These are phyloP conservation scores for Trichoplax adhaerens DNA, from an alignment of 37 sponge, comb jelly and placozoan species.

Conservation along the genomic window DNA sequence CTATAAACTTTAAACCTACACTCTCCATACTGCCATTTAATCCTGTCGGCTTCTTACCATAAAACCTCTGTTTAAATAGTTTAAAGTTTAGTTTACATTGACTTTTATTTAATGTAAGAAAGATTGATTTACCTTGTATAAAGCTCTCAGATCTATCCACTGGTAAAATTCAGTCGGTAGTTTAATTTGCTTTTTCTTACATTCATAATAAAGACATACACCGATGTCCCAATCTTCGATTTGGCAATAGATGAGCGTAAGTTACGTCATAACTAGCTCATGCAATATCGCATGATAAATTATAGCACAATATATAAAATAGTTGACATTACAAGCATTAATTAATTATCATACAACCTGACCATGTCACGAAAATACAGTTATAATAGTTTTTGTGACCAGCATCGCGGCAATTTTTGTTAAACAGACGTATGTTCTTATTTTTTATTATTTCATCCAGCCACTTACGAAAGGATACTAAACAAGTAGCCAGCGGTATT, in stretches of 20 bases:
- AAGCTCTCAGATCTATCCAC: conserved; percentile 57
- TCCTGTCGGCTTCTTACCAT: conserved; percentile 43
- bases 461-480: conserved; percentile 40
- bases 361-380: conserved; percentile 48
- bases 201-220: conserved; percentile 58
- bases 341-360: conserved; percentile 20
- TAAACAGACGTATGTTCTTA: conserved; percentile 15
- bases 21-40: conserved; percentile 50
- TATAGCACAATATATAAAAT: background rate
- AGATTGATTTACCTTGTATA: conserved; percentile 16
- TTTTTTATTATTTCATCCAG: conserved; percentile 18
- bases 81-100: too few relatives aligned
- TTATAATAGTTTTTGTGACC: conserved; percentile 4
- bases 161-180: conserved; percentile 36
- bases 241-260: too few relatives aligned
- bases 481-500: conserved; percentile 31
- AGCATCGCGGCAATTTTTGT: background rate
- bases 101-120: too few relatives aligned
- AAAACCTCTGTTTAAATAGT: conserved; percentile 33
- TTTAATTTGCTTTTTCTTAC: conserved; percentile 46
- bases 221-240: conserved; percentile 67
- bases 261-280: background rate
- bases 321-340: background rate
- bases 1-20: conserved; percentile 45
- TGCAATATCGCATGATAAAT: conserved; percentile 10